phyloP scores from a whole-genome alignment of 2,113 vertebrate species.

The Sorex araneus region DNA sequence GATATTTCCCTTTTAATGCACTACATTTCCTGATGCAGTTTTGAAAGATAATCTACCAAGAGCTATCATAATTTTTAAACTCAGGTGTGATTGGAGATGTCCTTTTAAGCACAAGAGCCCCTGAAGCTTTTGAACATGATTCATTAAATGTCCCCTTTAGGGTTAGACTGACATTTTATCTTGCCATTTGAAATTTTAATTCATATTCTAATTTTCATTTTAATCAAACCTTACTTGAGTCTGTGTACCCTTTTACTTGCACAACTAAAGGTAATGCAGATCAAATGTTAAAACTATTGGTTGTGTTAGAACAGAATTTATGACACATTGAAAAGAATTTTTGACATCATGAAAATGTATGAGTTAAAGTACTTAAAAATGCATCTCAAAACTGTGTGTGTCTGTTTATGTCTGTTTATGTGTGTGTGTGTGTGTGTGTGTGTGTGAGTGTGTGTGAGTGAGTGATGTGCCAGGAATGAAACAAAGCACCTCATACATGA shows the following conservation, averaged over 20 bases:
- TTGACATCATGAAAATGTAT: conserved; percentile 26
- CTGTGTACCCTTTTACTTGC: conserved; percentile 29
- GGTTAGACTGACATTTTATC: conserved; percentile 4
- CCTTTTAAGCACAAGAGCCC: conserved; percentile 21
- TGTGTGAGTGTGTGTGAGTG: too few relatives aligned
- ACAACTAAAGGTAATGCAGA: too few relatives aligned
- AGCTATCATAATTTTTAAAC: conserved; percentile 43
- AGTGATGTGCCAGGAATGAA: too few relatives aligned
- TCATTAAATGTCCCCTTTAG: background rate
- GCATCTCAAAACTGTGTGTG: conserved; percentile 29
- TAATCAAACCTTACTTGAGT: conserved; percentile 11
- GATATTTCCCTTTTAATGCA: background rate
- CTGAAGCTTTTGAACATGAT: background rate
- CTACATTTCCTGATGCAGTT: background rate
- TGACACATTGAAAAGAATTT: background rate
- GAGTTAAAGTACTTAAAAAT: background rate
- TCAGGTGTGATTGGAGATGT: background rate
- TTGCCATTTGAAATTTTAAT: background rate
- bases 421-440: too few relatives aligned
- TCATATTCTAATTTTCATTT: conserved; percentile 15
- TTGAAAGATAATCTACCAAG: conserved; percentile 16
- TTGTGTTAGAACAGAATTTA: background rate
- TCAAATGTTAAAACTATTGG: conserved; percentile 2
- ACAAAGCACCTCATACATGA: too few relatives aligned
- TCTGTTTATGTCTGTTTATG: background rate